Percentiles rank a stretch among this genome's conserved stretches.
Evolutionary conservation across 2,113 vertebrate species (phyloP).

Genomic region (Tenebrosternarchus preto): DNA sequence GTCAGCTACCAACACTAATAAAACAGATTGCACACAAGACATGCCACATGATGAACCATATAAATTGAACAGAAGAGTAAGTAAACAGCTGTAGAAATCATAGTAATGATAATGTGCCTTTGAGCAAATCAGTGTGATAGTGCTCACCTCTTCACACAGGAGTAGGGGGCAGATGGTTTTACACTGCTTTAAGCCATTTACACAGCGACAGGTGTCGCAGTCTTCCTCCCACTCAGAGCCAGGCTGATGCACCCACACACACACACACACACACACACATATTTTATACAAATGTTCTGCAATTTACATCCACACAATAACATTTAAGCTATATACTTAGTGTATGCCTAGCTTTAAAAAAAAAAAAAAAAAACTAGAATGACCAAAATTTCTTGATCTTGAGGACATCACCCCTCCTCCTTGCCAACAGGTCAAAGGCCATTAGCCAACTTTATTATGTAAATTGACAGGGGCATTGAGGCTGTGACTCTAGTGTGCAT

Average conservation of each 20-base stretch:
- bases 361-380: too few relatives aligned
- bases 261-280: slow-evolving; percentile 16
- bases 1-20: background rate
- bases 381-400: too few relatives aligned
- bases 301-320: background rate
- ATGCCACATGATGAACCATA: background rate
- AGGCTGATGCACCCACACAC: slow-evolving; percentile 59
- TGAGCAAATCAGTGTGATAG: background rate
- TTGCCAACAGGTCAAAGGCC: too few relatives aligned
- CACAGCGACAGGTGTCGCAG: slow-evolving; percentile 70
- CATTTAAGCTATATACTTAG: background rate
- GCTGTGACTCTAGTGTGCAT: too few relatives aligned
- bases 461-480: too few relatives aligned
- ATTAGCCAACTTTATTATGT: too few relatives aligned
- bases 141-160: slow-evolving; percentile 68
- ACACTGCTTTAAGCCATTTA: slow-evolving; percentile 66
- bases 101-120: slow-evolving; percentile 1
- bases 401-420: too few relatives aligned
- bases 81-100: slow-evolving; percentile 11
- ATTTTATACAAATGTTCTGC: background rate
- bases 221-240: slow-evolving; percentile 70
- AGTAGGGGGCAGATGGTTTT: slow-evolving; percentile 60
- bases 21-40: background rate
- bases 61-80: background rate
- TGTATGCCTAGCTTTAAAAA: background rate